phyloP scores from a whole-genome alignment of 2,797 vertebrate species.

The Sebastes minor region DNA sequence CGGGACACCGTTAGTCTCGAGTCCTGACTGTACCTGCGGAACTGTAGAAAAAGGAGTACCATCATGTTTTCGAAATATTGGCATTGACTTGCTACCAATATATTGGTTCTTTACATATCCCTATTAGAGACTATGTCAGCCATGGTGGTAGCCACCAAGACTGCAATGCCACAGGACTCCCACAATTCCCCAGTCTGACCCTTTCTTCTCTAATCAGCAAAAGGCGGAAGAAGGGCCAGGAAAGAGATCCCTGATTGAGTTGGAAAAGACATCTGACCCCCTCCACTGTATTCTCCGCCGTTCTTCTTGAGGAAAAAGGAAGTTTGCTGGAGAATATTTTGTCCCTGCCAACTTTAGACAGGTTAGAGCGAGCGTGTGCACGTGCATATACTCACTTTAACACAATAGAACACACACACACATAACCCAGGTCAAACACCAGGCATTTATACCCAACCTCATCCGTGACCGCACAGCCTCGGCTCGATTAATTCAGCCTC shows the following conservation, averaged over 20 bases:
- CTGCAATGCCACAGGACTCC: conserved; percentile 15
- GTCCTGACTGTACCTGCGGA: no score
- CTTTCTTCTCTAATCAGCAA: conserved; percentile 47
- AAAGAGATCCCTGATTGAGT: conserved; percentile 43
- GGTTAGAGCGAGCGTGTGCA: conserved; percentile 18
- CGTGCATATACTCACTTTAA: conserved; percentile 4
- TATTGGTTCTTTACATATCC: no score
- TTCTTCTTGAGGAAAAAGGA: conserved; percentile 63
- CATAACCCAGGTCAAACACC: conserved; percentile 52
- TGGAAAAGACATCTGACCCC: conserved; percentile 65
- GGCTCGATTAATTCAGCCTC: conserved; percentile 69
- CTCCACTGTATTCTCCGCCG: not conserved
- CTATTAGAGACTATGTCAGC: not conserved
- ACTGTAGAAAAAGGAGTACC: no score
- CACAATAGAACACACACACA: conserved; percentile 34
- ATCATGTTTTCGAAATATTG: no score
- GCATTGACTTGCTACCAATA: no score
- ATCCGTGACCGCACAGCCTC: conserved; percentile 60
- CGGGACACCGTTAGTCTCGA: no score
- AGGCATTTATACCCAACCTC: conserved; percentile 61
- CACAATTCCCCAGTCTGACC: conserved; percentile 46
- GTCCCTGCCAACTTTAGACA: conserved; percentile 40
- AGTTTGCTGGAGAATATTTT: conserved; percentile 64
- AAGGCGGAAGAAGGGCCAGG: conserved; percentile 3
- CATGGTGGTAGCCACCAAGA: not conserved